A percentile compares a stretch with the other conserved stretches of the same genome.
phyloP scores from a whole-genome alignment of 2,888 invertebrate species.

The Dichetophora obliterata region DNA sequence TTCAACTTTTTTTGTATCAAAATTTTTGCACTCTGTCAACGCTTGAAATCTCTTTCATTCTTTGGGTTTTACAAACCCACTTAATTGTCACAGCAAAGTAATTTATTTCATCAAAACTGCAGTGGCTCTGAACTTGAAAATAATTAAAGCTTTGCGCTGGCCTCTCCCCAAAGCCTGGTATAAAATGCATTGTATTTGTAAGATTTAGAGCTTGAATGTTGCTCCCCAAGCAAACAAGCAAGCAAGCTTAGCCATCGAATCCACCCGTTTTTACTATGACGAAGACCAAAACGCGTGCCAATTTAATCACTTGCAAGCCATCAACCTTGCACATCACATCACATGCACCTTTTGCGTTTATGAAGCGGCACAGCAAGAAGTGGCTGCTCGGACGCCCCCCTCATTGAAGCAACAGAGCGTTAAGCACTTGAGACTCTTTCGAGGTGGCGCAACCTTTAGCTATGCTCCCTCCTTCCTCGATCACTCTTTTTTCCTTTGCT shows the following conservation, averaged over 20 bases:
- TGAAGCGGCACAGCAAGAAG: neutral
- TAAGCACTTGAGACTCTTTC: conserved; percentile 15
- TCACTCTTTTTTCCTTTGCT: neutral
- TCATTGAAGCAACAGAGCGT: conserved; percentile 29
- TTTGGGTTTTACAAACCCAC: no score
- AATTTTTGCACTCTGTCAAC: no score
- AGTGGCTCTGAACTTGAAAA: no score
- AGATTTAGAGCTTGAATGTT: neutral
- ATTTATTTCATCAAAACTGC: no score
- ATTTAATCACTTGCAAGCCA: conserved; percentile 28
- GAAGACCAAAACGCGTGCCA: conserved; percentile 36
- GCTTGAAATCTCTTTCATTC: no score
- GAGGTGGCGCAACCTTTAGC: neutral
- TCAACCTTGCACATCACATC: conserved; percentile 25
- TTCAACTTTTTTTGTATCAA: no score
- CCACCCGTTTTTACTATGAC: neutral
- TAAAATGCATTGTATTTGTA: neutral
- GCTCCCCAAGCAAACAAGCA: neutral
- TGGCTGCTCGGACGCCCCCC: neutral
- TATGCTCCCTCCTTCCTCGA: neutral
- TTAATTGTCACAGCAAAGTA: no score
- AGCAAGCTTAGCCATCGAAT: no score
- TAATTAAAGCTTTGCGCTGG: no score
- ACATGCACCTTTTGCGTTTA: conserved; percentile 21
- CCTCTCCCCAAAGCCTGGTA: no score